Evolutionary conservation across 2,797 vertebrate genomes (phyloP).

Genomic region (Eulemur rubriventer): DNA sequence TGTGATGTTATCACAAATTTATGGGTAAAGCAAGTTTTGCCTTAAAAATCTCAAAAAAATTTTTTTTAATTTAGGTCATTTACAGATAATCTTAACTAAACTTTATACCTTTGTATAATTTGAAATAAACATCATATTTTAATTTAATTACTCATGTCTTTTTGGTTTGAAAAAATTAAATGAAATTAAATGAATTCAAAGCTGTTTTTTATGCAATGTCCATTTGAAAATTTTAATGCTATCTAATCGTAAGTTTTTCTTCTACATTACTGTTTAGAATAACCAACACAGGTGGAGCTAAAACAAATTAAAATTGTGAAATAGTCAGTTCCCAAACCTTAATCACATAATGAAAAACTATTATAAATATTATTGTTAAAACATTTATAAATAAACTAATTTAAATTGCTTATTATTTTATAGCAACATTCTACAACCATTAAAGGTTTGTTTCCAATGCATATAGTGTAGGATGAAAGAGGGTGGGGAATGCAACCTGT

Average conservation of each 20-base stretch:
- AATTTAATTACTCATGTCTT: not conserved
- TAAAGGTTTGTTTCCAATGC: not conserved
- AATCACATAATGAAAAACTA: not conserved
- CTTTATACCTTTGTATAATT: not conserved
- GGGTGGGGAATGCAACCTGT: not conserved
- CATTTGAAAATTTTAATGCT: not conserved
- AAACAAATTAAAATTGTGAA: not conserved
- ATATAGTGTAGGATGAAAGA: not conserved
- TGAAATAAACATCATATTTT: not conserved
- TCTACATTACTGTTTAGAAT: not conserved
- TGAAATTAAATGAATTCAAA: not conserved
- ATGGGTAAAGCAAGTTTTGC: not conserved
- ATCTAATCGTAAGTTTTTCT: not conserved
- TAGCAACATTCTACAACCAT: not conserved
- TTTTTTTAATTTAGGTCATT: not conserved
- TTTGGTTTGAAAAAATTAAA: not conserved
- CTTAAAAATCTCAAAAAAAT: not conserved
- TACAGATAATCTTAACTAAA: not conserved
- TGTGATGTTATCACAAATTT: not conserved
- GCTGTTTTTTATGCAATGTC: not conserved
- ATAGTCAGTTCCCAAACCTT: not conserved
- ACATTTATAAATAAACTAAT: not conserved
- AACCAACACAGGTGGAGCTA: not conserved
- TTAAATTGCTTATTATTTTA: not conserved
- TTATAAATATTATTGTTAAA: not conserved